Conservation (phyloP, 2,113 vertebrate genomes). For the Sinocyclocheilus anshuiensis region DNA sequence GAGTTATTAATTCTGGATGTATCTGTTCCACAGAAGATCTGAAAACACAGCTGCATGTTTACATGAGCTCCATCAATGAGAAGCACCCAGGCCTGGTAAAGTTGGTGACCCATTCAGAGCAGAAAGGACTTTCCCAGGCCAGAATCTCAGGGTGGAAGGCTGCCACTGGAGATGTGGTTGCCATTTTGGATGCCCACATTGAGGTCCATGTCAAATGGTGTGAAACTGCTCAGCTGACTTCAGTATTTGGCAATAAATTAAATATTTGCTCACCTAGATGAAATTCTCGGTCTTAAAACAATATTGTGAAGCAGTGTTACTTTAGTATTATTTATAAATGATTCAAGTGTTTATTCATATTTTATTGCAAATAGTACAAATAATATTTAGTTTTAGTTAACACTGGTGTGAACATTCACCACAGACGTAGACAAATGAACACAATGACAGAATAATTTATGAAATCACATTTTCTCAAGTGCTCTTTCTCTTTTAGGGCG, state of each 20-base stretch:
- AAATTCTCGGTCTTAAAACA: background rate
- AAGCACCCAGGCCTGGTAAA: conserved; percentile 64
- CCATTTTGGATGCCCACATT: conserved; percentile 80
- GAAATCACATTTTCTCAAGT: too few species aligned
- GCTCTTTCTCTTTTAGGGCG: conserved; percentile 61
- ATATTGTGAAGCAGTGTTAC: too few species aligned
- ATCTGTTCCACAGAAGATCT: conserved; percentile 65
- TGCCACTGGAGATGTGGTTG: conserved; percentile 56
- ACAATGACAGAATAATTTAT: too few species aligned
- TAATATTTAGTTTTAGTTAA: too few species aligned
- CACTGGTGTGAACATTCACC: too few species aligned
- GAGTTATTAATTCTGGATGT: background rate
- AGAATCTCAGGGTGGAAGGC: conserved; percentile 72
- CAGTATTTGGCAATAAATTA: background rate
- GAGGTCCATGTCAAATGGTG: conserved; percentile 78
- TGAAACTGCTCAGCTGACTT: background rate
- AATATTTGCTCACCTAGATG: background rate
- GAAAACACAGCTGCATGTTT: conserved; percentile 63
- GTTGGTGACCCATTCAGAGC: conserved; percentile 67
- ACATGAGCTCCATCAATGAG: conserved; percentile 61
- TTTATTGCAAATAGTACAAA: too few species aligned
- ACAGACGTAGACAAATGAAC: too few species aligned
- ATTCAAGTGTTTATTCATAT: too few species aligned
- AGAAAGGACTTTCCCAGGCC: conserved; percentile 75
- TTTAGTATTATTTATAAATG: too few species aligned